phyloP scores from a whole-genome alignment of 1,140 invertebrate genomes.

The Harpegnathos saltator region DNA sequence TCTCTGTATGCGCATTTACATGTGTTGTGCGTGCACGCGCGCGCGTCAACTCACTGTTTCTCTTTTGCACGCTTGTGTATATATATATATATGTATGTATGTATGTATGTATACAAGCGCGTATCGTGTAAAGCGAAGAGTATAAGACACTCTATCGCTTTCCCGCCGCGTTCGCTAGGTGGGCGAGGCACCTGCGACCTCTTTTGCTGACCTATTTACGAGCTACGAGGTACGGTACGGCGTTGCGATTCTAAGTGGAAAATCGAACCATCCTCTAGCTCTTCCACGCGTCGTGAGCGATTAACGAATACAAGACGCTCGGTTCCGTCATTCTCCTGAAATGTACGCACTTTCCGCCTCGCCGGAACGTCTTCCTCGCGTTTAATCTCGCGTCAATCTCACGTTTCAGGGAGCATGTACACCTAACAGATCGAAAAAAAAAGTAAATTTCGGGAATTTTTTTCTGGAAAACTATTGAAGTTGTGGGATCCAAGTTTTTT shows the following conservation, averaged over 20 bases:
- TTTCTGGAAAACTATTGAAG: too few species aligned
- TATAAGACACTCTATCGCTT: conserved; percentile 53
- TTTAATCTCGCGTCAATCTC: conserved; percentile 9
- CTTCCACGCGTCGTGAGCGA: conserved; percentile 50
- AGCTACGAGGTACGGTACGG: conserved; percentile 60
- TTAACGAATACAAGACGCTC: conserved; percentile 39
- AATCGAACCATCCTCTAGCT: conserved; percentile 52
- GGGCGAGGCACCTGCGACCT: conserved; percentile 75
- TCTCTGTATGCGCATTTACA: too few species aligned
- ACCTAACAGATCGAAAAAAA: too few species aligned
- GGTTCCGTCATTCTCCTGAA: not conserved
- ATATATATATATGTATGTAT: too few species aligned
- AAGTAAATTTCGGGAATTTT: too few species aligned
- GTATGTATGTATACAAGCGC: conserved; percentile 37
- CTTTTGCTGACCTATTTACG: conserved; percentile 73
- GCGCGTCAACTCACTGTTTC: not conserved
- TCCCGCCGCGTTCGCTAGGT: conserved; percentile 60
- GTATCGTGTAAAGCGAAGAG: conserved; percentile 59
- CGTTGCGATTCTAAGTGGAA: conserved; percentile 60
- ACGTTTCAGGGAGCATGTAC: too few species aligned
- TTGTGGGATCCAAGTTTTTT: too few species aligned
- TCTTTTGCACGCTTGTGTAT: too few species aligned
- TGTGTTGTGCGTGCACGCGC: not conserved
- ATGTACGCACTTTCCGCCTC: not conserved
- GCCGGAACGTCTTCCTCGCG: not conserved